A percentile compares a stretch with the other conserved stretches of the same genome.
Evolutionary conservation across 2,888 invertebrate genomes (phyloP).

Genomic region (Agonopterix arenella): DNA sequence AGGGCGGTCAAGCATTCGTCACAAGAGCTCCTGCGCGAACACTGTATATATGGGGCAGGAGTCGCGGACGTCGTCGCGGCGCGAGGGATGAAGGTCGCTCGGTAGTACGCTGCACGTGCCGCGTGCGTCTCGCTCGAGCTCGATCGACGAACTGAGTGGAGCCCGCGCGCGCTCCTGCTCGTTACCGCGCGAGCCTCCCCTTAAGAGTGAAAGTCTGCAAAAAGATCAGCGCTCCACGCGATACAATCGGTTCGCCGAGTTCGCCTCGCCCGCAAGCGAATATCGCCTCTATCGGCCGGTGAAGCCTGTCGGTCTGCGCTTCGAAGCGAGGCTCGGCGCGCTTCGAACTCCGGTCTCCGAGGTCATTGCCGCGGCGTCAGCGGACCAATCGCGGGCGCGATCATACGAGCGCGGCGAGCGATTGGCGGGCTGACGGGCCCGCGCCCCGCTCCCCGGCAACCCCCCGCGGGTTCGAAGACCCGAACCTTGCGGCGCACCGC

Average conservation of each 20-base stretch:
- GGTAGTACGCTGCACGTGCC: conserved; percentile 50
- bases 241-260: conserved; percentile 68
- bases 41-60: conserved; percentile 61
- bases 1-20: conserved; percentile 22
- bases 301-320: conserved; percentile 72
- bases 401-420: conserved; percentile 58
- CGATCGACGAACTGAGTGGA: conserved; percentile 76
- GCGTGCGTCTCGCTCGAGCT: conserved; percentile 73
- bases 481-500: conserved; percentile 92
- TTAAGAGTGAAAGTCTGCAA: conserved; percentile 79
- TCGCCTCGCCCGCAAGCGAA: conserved; percentile 55
- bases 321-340: conserved; percentile 82
- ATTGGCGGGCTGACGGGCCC: conserved; percentile 62
- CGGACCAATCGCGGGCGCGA: conserved; percentile 71
- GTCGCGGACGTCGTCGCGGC: conserved; percentile 33
- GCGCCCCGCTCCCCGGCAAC: conserved; percentile 52
- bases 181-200: conserved; percentile 58
- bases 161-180: conserved; percentile 63
- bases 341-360: conserved; percentile 88
- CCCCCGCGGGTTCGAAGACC: conserved; percentile 83
- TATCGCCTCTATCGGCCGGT: conserved; percentile 68
- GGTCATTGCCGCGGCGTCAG: conserved; percentile 86
- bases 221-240: conserved; percentile 70
- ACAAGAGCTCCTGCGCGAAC: conserved; percentile 43
- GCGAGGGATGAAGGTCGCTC: conserved; percentile 51